Conservation (phyloP, 2,888 invertebrate genomes). For the Dorcus hopei region DNA sequence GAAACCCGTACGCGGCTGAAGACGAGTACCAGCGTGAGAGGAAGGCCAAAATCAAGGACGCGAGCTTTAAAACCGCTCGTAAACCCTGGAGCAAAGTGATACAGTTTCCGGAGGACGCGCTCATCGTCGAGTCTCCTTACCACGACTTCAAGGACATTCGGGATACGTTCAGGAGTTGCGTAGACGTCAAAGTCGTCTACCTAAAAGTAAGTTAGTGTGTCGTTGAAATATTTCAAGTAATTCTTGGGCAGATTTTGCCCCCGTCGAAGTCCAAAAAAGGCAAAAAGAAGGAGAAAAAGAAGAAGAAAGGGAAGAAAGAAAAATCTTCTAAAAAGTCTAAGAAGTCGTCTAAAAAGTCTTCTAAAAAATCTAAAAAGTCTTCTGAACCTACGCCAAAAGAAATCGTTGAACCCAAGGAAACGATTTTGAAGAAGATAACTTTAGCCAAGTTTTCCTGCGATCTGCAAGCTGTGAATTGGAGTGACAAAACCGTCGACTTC, state of each 20-base stretch:
- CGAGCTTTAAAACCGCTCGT: constrained; percentile 53
- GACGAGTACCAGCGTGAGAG: constrained; percentile 35
- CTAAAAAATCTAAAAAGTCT: constrained; percentile 2
- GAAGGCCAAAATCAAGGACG: constrained; percentile 38
- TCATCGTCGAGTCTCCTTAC: constrained; percentile 51
- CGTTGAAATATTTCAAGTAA: not conserved
- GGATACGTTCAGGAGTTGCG: constrained; percentile 55
- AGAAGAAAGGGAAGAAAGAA: constrained; percentile 10
- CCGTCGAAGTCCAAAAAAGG: constrained; percentile 29
- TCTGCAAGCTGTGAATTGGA: constrained; percentile 54
- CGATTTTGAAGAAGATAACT: constrained; percentile 39
- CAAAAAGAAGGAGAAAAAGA: constrained; percentile 35
- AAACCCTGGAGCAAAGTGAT: constrained; percentile 56
- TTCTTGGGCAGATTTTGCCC: constrained; percentile 10
- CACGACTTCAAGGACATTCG: constrained; percentile 53
- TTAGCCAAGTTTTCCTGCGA: constrained; percentile 53
- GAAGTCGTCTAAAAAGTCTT: constrained; percentile 4
- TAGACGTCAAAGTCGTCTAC: constrained; percentile 54
- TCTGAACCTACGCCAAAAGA: not conserved
- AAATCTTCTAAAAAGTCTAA: not conserved
- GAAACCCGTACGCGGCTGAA: constrained; percentile 29
- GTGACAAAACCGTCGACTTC: constrained; percentile 54
- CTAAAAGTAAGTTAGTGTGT: constrained; percentile 46
- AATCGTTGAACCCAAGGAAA: constrained; percentile 29
- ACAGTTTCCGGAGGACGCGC: constrained; percentile 53